Percentiles rank a stretch among this genome's conserved stretches.
phyloP scores from a whole-genome alignment of 1,140 invertebrate species.

The Tetramorium alpestre region DNA sequence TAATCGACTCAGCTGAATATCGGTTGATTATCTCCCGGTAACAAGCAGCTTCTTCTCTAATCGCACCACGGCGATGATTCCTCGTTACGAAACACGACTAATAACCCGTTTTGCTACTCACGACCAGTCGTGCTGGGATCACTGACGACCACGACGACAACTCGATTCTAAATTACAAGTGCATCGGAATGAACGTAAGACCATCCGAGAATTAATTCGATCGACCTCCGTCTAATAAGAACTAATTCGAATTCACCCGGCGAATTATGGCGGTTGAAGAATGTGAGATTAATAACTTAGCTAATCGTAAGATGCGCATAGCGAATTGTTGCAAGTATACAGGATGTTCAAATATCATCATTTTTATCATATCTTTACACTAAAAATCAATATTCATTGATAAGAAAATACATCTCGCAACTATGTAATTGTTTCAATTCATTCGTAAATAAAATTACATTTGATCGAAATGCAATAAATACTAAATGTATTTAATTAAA shows the following conservation, averaged over 20 bases:
- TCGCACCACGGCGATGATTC: slow-evolving; percentile 65
- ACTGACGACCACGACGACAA: slow-evolving; percentile 58
- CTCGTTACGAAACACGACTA: slow-evolving; percentile 68
- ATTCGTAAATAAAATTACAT: not conserved
- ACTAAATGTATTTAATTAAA: not conserved
- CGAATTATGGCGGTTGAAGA: slow-evolving; percentile 68
- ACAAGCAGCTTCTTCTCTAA: slow-evolving; percentile 63
- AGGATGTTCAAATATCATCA: slow-evolving; percentile 11
- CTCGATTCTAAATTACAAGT: slow-evolving; percentile 71
- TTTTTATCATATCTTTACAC: not conserved
- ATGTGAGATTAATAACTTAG: slow-evolving; percentile 76
- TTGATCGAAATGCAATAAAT: not conserved
- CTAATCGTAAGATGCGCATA: slow-evolving; percentile 56
- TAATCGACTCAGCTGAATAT: slow-evolving; percentile 55
- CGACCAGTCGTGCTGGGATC: slow-evolving; percentile 66
- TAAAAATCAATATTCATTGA: not conserved
- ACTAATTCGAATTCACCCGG: slow-evolving; percentile 71
- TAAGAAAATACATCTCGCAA: not conserved
- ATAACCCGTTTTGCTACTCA: slow-evolving; percentile 67
- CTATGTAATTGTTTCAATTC: not conserved
- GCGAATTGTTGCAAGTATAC: slow-evolving; percentile 42
- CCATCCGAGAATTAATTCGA: slow-evolving; percentile 50
- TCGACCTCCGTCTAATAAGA: slow-evolving; percentile 68
- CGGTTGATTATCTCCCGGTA: slow-evolving; percentile 68
- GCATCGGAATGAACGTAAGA: slow-evolving; percentile 50